Conservation (phyloP, 2,888 invertebrate species). For the Ceriagrion tenellum region DNA sequence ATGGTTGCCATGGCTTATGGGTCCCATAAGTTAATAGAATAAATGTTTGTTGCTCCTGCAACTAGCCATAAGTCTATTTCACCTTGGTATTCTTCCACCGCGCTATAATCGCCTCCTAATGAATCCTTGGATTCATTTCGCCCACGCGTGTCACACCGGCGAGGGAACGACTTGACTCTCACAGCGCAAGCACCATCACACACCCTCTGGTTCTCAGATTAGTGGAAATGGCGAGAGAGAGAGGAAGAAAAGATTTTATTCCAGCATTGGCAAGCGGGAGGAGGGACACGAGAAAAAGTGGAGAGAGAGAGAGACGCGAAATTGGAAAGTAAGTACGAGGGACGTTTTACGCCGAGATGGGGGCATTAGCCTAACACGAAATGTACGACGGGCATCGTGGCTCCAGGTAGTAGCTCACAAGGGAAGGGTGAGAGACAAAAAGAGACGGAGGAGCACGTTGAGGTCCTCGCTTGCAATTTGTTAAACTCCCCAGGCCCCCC, state of each 20-base stretch:
- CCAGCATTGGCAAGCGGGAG: background rate
- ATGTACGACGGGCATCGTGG: background rate
- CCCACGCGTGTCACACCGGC: background rate
- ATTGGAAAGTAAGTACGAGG: background rate
- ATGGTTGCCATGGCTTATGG: too few relatives aligned
- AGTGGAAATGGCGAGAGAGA: background rate
- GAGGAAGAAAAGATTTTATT: background rate
- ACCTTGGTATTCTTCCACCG: background rate
- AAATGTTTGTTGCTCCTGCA: too few relatives aligned
- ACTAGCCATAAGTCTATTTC: background rate
- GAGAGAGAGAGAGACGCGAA: background rate
- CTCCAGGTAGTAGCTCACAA: background rate
- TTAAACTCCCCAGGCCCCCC: conserved; percentile 17
- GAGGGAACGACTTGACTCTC: background rate
- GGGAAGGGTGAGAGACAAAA: background rate
- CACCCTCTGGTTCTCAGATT: background rate
- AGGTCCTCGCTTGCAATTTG: conserved; percentile 27
- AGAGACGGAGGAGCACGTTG: background rate
- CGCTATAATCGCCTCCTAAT: background rate
- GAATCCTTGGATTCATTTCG: background rate
- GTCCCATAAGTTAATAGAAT: too few relatives aligned
- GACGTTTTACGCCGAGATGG: background rate
- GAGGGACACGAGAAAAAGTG: too few relatives aligned
- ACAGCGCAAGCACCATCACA: background rate
- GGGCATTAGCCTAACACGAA: conserved; percentile 32